Percentiles rank a stretch among this genome's conserved stretches.
These are phyloP conservation scores for Trichogramma evanescens DNA, from an alignment of 2,888 invertebrate species.

Conservation along the genomic window DNA sequence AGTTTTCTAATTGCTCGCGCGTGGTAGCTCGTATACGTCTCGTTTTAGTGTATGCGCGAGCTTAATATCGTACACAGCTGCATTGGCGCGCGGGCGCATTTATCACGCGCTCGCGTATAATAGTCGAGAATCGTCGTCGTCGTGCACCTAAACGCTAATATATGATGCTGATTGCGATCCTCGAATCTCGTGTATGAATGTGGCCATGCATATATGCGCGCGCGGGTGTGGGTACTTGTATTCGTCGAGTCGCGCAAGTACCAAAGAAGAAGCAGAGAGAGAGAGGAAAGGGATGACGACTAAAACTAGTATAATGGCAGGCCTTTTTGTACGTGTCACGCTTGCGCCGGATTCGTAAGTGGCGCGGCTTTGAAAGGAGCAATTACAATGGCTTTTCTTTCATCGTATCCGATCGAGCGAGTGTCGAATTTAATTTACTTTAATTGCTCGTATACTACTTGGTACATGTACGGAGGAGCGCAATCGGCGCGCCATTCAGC, in stretches of 20 bases:
- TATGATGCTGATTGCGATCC: constrained; percentile 24
- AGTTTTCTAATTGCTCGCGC: constrained; percentile 28
- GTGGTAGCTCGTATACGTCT: constrained; percentile 1
- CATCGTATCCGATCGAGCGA: too few relatives aligned
- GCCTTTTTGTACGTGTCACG: too few relatives aligned
- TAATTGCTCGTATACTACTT: too few relatives aligned
- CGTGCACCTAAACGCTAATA: neutral
- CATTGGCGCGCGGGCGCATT: neutral
- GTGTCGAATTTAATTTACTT: too few relatives aligned
- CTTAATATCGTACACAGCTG: neutral
- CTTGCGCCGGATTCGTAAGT: too few relatives aligned
- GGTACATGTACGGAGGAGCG: too few relatives aligned
- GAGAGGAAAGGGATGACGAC: too few relatives aligned
- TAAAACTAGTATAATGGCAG: too few relatives aligned
- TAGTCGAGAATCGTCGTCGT: neutral
- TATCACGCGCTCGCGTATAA: neutral
- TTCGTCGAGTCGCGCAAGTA: neutral
- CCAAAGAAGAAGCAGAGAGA: too few relatives aligned
- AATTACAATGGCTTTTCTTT: too few relatives aligned
- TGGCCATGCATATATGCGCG: neutral
- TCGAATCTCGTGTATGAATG: constrained; percentile 24
- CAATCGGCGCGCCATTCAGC: too few relatives aligned
- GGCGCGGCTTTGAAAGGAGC: too few relatives aligned
- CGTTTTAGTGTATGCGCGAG: neutral
- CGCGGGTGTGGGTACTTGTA: neutral